These are phyloP conservation scores for Lanius collurio DNA, from an alignment of 2,113 vertebrate species.

Conservation along the genomic window DNA sequence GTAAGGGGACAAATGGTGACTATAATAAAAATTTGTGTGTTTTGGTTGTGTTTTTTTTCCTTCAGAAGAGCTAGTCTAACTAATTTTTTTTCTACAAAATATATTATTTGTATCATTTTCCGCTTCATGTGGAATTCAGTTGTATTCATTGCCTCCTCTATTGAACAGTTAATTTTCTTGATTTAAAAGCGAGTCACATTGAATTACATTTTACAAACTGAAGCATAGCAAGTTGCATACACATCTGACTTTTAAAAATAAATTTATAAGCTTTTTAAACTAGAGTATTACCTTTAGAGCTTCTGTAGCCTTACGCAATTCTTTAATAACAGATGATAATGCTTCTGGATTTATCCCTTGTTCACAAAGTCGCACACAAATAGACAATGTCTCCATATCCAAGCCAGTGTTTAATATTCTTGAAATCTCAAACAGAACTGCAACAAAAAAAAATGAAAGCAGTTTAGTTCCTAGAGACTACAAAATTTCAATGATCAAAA, in stretches of 20 bases:
- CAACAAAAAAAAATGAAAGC: neutral
- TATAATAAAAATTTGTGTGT: neutral
- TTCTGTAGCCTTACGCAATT: constrained; percentile 92
- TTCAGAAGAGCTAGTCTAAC: neutral
- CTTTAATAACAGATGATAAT: constrained; percentile 94
- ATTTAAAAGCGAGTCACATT: neutral
- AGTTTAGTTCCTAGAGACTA: neutral
- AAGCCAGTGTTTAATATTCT: constrained; percentile 94
- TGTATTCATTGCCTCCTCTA: neutral
- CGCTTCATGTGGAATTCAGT: neutral
- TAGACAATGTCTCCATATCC: constrained; percentile 96
- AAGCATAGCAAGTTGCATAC: neutral
- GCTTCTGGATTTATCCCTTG: constrained; percentile 98
- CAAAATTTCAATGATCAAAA: neutral
- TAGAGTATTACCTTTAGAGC: constrained; percentile 84
- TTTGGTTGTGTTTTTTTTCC: neutral
- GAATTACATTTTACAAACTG: neutral
- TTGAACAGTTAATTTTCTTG: neutral
- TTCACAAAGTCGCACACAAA: constrained; percentile 96
- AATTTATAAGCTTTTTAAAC: neutral
- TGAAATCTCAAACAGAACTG: constrained; percentile 96
- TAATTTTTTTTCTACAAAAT: neutral
- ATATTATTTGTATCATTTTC: neutral
- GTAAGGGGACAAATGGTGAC: neutral
- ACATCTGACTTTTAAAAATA: neutral